phyloP scores from a whole-genome alignment of 2,797 vertebrate genomes.

The Ficedula albicollis region DNA sequence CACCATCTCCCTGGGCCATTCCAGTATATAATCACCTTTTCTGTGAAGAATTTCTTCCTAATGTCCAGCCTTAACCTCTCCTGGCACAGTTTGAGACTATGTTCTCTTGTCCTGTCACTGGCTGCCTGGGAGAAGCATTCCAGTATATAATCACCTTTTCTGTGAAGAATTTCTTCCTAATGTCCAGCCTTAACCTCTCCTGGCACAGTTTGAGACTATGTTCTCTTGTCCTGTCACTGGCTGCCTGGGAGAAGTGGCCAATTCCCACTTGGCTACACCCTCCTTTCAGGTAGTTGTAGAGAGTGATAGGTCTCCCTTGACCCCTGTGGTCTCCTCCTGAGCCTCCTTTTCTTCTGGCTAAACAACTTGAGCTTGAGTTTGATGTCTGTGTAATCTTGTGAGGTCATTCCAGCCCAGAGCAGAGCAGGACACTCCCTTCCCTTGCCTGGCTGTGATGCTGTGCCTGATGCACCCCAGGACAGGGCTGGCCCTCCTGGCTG shows the following conservation, averaged over 20 bases:
- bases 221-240: background rate
- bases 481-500: background rate
- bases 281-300: background rate
- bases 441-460: background rate
- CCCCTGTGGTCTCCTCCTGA: background rate
- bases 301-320: too few relatives aligned
- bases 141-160: background rate
- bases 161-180: background rate
- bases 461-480: background rate
- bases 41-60: background rate
- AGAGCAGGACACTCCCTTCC: background rate
- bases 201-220: background rate
- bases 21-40: background rate
- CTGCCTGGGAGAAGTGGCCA: background rate
- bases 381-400: background rate
- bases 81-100: background rate
- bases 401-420: fast-evolving
- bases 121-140: background rate
- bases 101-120: background rate
- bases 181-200: background rate
- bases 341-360: background rate
- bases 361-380: background rate
- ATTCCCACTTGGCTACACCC: background rate
- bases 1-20: background rate
- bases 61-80: background rate